Evolutionary conservation across 2,888 invertebrate genomes (phyloP).

Genomic region (Nomada fucata): DNA sequence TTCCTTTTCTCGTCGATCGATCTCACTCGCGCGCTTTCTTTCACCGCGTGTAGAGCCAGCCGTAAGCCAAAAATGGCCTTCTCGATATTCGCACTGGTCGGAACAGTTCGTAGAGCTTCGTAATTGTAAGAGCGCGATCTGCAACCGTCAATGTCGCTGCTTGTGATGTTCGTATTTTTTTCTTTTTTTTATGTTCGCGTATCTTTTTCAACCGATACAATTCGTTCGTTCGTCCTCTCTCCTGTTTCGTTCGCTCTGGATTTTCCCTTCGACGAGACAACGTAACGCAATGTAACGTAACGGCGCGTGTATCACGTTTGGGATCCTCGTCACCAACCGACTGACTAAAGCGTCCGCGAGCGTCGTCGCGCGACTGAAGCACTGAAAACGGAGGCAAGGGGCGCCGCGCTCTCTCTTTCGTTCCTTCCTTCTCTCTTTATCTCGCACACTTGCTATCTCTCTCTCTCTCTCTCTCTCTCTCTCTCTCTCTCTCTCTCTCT

Average conservation of each 20-base stretch:
- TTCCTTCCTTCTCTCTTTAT: constrained; percentile 53
- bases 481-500: constrained; percentile 53
- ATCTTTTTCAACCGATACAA: constrained; percentile 22
- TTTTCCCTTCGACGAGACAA: constrained; percentile 51
- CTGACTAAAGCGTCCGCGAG: constrained; percentile 69
- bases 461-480: constrained; percentile 53
- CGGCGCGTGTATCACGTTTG: constrained; percentile 68
- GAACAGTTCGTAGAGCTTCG: constrained; percentile 44
- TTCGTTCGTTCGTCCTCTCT: constrained; percentile 64
- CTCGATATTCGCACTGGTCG: constrained; percentile 59
- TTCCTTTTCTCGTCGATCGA: constrained; percentile 36
- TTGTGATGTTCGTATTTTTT: constrained; percentile 38
- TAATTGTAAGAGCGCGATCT: constrained; percentile 44
- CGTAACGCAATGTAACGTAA: constrained; percentile 62
- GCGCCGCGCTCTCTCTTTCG: constrained; percentile 67
- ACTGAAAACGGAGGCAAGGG: constrained; percentile 71
- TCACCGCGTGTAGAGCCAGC: constrained; percentile 47
- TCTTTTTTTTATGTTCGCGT: constrained; percentile 15
- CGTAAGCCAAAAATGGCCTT: constrained; percentile 59
- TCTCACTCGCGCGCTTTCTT: constrained; percentile 57
- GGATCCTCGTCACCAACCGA: constrained; percentile 70
- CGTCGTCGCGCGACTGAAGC: constrained; percentile 82
- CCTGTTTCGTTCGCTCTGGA: constrained; percentile 45
- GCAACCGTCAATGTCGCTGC: constrained; percentile 55
- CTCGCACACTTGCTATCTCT: constrained; percentile 49